A percentile compares a stretch with the other conserved stretches of the same genome.
These are phyloP conservation scores for Oxytorus armatus DNA, from an alignment of 2,888 invertebrate species.

Conservation along the genomic window DNA sequence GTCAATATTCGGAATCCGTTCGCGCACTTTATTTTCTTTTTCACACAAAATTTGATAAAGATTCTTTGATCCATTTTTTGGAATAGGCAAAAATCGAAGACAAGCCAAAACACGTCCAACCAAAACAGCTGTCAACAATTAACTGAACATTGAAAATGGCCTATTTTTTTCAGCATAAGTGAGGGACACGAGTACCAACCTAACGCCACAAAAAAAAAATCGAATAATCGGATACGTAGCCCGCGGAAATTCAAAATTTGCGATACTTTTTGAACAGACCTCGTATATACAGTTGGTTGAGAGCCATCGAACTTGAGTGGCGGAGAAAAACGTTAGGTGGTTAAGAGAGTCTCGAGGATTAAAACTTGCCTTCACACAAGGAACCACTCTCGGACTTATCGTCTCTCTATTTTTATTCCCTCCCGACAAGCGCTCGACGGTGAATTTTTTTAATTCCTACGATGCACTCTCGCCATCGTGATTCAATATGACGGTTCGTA, in stretches of 20 bases:
- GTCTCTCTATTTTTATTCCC: neutral
- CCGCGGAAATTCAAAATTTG: constrained; percentile 4
- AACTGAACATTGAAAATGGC: no score
- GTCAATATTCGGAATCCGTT: no score
- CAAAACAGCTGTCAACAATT: no score
- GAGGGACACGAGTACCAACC: no score
- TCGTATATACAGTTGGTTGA: constrained; percentile 23
- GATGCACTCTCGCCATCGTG: constrained; percentile 33
- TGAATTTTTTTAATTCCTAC: constrained; percentile 14
- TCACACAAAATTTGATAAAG: no score
- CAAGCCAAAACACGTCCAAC: no score
- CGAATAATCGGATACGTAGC: no score
- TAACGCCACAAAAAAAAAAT: no score
- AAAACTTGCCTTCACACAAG: constrained; percentile 23
- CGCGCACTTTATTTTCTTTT: no score
- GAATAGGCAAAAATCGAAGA: no score
- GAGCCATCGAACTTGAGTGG: constrained; percentile 14
- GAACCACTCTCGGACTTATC: constrained; percentile 11
- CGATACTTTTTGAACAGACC: constrained; percentile 5
- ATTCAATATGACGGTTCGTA: constrained; percentile 48
- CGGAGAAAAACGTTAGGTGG: constrained; percentile 23
- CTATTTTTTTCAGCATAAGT: no score
- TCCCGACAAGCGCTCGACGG: constrained; percentile 3
- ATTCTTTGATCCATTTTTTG: no score
- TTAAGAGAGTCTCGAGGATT: constrained; percentile 35